A percentile compares a stretch with the other conserved stretches of the same genome.
phyloP scores from a whole-genome alignment of 2,113 vertebrate genomes.

The Colinus virginianus region DNA sequence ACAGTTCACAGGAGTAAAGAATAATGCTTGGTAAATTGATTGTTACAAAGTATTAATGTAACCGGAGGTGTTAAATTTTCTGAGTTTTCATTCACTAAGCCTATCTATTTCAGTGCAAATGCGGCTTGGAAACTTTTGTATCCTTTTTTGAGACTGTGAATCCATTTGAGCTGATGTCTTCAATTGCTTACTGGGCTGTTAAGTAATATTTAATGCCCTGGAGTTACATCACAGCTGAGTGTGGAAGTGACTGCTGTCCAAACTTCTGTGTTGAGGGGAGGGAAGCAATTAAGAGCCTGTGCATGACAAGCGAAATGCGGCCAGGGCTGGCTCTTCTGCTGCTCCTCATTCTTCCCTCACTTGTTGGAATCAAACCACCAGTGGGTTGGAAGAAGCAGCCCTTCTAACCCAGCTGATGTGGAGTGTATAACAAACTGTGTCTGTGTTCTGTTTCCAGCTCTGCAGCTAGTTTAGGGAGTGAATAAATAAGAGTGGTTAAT shows the following conservation, averaged over 20 bases:
- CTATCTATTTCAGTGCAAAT: neutral
- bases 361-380: neutral
- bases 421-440: neutral
- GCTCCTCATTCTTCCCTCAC: neutral
- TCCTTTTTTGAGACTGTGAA: neutral
- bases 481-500: neutral
- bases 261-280: neutral
- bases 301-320: neutral
- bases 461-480: neutral
- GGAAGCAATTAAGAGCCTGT: neutral
- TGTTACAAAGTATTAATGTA: neutral
- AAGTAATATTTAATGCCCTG: constrained; percentile 16
- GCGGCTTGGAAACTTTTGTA: neutral
- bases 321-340: neutral
- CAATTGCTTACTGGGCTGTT: neutral
- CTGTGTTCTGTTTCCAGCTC: neutral
- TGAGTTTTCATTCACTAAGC: neutral
- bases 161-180: constrained; percentile 2
- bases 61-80: neutral
- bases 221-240: constrained; percentile 3
- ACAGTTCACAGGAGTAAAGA: neutral
- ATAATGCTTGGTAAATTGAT: neutral
- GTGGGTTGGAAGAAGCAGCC: neutral
- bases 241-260: constrained; percentile 1
- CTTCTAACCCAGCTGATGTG: neutral